phyloP scores from a whole-genome alignment of 2,113 vertebrate species.

The Crypturellus undulatus region DNA sequence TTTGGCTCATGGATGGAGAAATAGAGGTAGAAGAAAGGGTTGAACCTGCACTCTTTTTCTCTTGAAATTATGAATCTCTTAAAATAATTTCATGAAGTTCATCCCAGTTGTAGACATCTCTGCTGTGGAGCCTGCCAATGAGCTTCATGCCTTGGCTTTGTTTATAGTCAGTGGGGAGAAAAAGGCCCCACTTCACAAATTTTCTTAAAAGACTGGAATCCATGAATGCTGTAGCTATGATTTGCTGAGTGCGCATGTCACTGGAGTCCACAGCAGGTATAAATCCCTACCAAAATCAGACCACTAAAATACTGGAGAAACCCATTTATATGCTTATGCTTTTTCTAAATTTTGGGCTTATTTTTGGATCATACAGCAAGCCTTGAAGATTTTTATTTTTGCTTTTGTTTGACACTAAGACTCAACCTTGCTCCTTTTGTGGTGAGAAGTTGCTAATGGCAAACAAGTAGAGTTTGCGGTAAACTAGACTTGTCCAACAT shows the following conservation, averaged over 20 bases:
- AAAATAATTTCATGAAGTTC: fast-evolving
- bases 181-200: fast-evolving
- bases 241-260: not conserved
- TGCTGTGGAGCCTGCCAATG: fast-evolving
- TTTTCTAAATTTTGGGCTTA: not conserved
- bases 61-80: not conserved
- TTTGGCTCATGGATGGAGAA: not conserved
- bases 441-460: not conserved
- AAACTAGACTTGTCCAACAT: not conserved
- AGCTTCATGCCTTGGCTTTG: not conserved
- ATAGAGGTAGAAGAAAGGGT: not conserved
- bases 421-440: not conserved
- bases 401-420: not conserved
- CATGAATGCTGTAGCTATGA: not conserved
- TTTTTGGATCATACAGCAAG: not conserved
- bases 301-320: not conserved
- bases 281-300: not conserved
- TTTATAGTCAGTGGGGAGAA: not conserved
- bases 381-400: not conserved
- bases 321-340: not conserved
- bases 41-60: not conserved
- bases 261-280: not conserved
- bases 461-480: not conserved
- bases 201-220: not conserved
- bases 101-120: not conserved